Evolutionary conservation across 2,888 invertebrate genomes (phyloP).

Genomic region (Melolontha melolontha): DNA sequence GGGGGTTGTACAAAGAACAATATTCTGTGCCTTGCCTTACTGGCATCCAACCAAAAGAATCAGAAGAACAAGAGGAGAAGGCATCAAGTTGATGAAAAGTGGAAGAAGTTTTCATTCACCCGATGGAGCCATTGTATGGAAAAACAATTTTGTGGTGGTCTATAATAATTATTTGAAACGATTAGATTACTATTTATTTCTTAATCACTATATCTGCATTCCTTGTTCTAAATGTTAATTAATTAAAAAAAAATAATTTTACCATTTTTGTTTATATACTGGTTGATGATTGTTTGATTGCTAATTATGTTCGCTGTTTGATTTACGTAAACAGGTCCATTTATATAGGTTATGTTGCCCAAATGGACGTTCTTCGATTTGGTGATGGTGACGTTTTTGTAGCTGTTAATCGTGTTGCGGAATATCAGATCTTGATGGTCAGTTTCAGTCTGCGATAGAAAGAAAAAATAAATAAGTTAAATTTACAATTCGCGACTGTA

Average conservation of each 20-base stretch:
- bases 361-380: constrained; percentile 66
- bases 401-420: constrained; percentile 42
- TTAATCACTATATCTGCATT: too few species aligned
- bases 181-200: too few species aligned
- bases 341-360: constrained; percentile 67
- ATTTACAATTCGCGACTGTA: not conserved
- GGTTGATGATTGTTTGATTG: constrained; percentile 43
- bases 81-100: too few species aligned
- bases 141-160: too few species aligned
- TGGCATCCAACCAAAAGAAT: too few species aligned
- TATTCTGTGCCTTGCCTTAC: not conserved
- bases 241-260: not conserved
- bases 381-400: constrained; percentile 62
- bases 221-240: too few species aligned
- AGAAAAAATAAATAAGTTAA: not conserved
- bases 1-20: too few species aligned
- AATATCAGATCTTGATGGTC: constrained; percentile 14
- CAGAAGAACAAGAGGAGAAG: too few species aligned
- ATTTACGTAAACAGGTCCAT: constrained; percentile 65
- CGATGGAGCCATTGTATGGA: too few species aligned
- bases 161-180: too few species aligned
- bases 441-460: not conserved
- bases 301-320: constrained; percentile 46
- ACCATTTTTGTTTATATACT: constrained; percentile 11
- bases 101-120: too few species aligned